Evolutionary conservation across 30 jellyfish, hydroid and myxozoan genomes (phyloP).

Genomic region (Cassiopea andromeda): DNA sequence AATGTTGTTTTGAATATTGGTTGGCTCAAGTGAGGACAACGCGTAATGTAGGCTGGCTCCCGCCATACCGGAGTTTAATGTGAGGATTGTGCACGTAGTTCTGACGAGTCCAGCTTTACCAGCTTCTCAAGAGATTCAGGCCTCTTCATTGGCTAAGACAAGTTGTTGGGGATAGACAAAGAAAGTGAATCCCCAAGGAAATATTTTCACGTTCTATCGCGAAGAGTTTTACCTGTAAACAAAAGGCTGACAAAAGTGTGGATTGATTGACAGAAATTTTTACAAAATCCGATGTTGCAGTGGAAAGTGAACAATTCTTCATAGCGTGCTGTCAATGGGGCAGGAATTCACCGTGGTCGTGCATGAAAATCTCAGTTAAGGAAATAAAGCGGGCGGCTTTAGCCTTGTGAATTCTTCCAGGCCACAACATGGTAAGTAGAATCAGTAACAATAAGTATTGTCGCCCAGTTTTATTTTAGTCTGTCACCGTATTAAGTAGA

Average conservation of each 20-base stretch:
- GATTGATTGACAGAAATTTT: slow-evolving; percentile 78
- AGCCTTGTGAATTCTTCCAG: slow-evolving; percentile 38
- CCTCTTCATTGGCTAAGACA: slow-evolving; percentile 27
- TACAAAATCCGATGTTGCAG: slow-evolving; percentile 76
- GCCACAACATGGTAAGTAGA: slow-evolving; percentile 49
- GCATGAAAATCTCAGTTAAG: slow-evolving; percentile 72
- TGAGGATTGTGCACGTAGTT: slow-evolving; percentile 27
- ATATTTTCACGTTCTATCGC: slow-evolving; percentile 3
- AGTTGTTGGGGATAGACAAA: slow-evolving; percentile 16
- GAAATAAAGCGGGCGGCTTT: slow-evolving; percentile 51
- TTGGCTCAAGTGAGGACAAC: slow-evolving; percentile 40
- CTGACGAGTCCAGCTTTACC: background rate
- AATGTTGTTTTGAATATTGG: slow-evolving; percentile 71
- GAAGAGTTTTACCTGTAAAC: slow-evolving; percentile 33
- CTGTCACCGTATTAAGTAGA: background rate
- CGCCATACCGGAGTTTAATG: slow-evolving; percentile 26
- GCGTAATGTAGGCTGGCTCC: slow-evolving; percentile 15
- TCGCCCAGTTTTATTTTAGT: background rate
- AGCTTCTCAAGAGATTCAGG: slow-evolving; percentile 51
- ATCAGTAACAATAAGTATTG: background rate
- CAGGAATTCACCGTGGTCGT: slow-evolving; percentile 55
- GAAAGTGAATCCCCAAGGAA: slow-evolving; percentile 47
- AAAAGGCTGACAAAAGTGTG: slow-evolving; percentile 65
- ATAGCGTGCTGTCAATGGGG: slow-evolving; percentile 82
- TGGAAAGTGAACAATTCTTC: slow-evolving; percentile 71